Conservation (phyloP, 64 coral and sea anemone species). For the Montipora cactus region DNA sequence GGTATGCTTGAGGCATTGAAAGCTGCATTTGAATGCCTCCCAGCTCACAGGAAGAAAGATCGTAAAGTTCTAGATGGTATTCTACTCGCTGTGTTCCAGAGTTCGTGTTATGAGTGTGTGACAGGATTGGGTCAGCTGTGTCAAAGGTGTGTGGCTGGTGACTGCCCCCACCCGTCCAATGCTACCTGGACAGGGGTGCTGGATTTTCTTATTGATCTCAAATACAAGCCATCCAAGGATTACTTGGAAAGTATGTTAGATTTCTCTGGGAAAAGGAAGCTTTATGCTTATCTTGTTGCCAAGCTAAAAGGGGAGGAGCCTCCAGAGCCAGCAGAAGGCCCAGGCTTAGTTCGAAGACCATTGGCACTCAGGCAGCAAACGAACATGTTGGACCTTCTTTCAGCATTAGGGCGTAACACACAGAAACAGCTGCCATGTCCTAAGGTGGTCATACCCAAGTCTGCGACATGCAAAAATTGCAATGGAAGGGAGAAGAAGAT, state of each 20-base stretch:
- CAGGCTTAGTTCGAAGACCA: constrained; percentile 39
- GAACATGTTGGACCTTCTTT: constrained; percentile 36
- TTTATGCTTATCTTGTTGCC: constrained; percentile 52
- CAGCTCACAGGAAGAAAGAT: constrained; percentile 41
- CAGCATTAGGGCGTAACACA: constrained; percentile 3
- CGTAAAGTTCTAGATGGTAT: constrained; percentile 59
- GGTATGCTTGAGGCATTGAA: constrained; percentile 70
- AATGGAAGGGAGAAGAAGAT: constrained; percentile 58
- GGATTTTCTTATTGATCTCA: constrained; percentile 63
- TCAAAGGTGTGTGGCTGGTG: constrained; percentile 68
- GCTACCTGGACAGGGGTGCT: constrained; percentile 79
- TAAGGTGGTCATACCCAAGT: constrained; percentile 42
- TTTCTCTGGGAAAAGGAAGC: constrained; percentile 38
- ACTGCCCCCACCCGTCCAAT: constrained; percentile 62
- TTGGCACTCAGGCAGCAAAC: constrained; percentile 41
- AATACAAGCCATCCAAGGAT: constrained; percentile 71
- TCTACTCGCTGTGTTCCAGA: constrained; percentile 81
- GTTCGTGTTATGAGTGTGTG: constrained; percentile 88
- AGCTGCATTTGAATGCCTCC: constrained; percentile 74
- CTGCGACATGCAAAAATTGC: constrained; percentile 50
- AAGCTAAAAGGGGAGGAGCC: constrained; percentile 55
- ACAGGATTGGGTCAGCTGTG: constrained; percentile 70
- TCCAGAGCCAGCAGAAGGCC: constrained; percentile 33
- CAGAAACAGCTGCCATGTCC: constrained; percentile 49
- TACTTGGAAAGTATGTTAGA: constrained; percentile 62